A percentile compares a stretch with the other conserved stretches of the same genome.
Conservation (phyloP, 2,888 invertebrate species). For the Erebia aethiops region DNA sequence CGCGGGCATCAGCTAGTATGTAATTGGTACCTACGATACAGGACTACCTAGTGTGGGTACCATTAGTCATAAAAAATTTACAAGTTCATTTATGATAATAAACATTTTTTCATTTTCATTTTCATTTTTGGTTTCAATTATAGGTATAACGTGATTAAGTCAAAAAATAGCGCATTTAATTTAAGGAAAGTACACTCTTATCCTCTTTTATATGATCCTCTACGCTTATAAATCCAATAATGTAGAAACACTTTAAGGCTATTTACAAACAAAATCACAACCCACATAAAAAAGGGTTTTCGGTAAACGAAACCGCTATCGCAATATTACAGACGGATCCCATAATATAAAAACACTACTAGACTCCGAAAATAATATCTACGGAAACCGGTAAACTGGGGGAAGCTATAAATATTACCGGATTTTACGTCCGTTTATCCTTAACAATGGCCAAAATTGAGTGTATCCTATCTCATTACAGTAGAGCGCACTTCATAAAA, state of each 20-base stretch:
- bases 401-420: conserved; percentile 50
- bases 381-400: conserved; percentile 44
- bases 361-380: conserved; percentile 42
- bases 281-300: conserved; percentile 31
- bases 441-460: conserved; percentile 53
- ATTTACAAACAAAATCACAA: conserved; percentile 32
- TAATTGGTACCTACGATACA: too few relatives aligned
- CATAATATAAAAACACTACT: conserved; percentile 42
- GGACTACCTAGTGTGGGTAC: too few relatives aligned
- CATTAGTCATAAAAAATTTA: too few relatives aligned
- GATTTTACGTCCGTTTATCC: conserved; percentile 53
- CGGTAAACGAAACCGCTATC: conserved; percentile 39
- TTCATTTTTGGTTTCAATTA: too few relatives aligned
- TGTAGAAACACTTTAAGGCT: conserved; percentile 13
- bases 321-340: conserved; percentile 42
- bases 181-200: too few relatives aligned
- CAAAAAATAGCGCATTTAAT: too few relatives aligned
- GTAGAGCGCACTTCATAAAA: conserved; percentile 53
- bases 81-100: too few relatives aligned
- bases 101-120: too few relatives aligned
- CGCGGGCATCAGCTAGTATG: too few relatives aligned
- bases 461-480: conserved; percentile 54
- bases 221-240: conserved; percentile 27
- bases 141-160: too few relatives aligned
- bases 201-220: too few relatives aligned